These are phyloP conservation scores for Bolinopsis microptera DNA, from an alignment of 37 sponge, comb jelly and placozoan species.

Conservation along the genomic window DNA sequence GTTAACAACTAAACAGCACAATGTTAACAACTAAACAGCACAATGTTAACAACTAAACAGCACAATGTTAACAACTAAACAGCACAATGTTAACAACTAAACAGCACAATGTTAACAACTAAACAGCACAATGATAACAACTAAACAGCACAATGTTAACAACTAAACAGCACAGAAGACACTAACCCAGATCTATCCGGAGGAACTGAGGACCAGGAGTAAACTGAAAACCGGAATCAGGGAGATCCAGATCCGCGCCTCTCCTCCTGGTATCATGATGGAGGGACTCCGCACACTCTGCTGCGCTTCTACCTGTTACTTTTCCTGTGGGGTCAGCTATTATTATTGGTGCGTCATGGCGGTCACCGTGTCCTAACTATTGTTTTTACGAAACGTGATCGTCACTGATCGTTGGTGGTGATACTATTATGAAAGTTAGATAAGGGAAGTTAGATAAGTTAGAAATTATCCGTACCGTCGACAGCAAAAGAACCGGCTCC, in stretches of 20 bases:
- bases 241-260: background rate
- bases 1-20: too few relatives aligned
- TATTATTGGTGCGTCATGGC: background rate
- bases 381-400: background rate
- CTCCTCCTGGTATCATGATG: background rate
- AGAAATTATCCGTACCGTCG: background rate
- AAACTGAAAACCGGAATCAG: background rate
- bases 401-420: background rate
- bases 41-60: too few relatives aligned
- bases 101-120: too few relatives aligned
- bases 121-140: too few relatives aligned
- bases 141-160: too few relatives aligned
- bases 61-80: too few relatives aligned
- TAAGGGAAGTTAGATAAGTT: background rate
- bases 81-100: too few relatives aligned
- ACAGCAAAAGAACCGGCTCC: background rate
- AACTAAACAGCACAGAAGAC: too few relatives aligned
- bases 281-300: background rate
- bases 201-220: constrained; percentile 36
- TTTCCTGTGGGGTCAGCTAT: background rate
- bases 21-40: too few relatives aligned
- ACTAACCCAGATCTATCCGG: constrained; percentile 30
- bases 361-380: background rate
- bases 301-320: background rate
- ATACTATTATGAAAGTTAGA: background rate